A percentile compares a stretch with the other conserved stretches of the same genome.
phyloP scores from a whole-genome alignment of 2,888 invertebrate genomes.

The Callyntrura sp. region DNA sequence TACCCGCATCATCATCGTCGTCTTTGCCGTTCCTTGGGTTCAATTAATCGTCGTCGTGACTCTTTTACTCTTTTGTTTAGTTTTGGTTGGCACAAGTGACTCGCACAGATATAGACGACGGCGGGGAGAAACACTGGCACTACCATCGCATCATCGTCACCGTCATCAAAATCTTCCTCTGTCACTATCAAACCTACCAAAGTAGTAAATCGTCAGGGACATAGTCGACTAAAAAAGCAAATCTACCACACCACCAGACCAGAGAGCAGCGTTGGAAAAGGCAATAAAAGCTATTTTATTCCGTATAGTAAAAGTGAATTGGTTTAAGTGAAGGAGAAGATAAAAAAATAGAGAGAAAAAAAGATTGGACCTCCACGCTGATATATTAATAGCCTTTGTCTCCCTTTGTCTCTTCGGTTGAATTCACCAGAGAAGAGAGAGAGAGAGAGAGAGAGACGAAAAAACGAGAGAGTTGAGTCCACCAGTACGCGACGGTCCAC shows the following conservation, averaged over 20 bases:
- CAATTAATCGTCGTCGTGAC: constrained; percentile 45
- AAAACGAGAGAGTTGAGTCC: not conserved
- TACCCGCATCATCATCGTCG: constrained; percentile 15
- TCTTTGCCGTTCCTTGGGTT: not conserved
- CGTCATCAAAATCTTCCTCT: not conserved
- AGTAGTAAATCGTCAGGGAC: constrained; percentile 1
- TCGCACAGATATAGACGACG: too few species aligned
- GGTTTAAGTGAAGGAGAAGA: constrained; percentile 32
- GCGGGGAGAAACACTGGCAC: constrained; percentile 37
- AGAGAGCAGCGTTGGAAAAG: not conserved
- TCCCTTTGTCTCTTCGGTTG: not conserved
- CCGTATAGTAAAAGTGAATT: constrained; percentile 38
- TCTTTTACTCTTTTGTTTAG: constrained; percentile 32
- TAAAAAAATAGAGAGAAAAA: constrained; percentile 15
- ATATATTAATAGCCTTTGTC: constrained; percentile 49
- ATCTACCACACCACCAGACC: not conserved
- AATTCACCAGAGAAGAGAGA: not conserved
- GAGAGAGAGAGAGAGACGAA: not conserved
- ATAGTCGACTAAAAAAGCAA: too few species aligned
- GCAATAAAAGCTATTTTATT: constrained; percentile 28
- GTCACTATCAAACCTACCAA: not conserved
- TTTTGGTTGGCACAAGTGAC: constrained; percentile 47
- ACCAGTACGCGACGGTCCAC: not conserved
- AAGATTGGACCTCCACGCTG: constrained; percentile 44
- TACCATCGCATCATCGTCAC: not conserved